Evolutionary conservation across 2,797 vertebrate species (phyloP).

Genomic region (Kryptopterus vitreolus): DNA sequence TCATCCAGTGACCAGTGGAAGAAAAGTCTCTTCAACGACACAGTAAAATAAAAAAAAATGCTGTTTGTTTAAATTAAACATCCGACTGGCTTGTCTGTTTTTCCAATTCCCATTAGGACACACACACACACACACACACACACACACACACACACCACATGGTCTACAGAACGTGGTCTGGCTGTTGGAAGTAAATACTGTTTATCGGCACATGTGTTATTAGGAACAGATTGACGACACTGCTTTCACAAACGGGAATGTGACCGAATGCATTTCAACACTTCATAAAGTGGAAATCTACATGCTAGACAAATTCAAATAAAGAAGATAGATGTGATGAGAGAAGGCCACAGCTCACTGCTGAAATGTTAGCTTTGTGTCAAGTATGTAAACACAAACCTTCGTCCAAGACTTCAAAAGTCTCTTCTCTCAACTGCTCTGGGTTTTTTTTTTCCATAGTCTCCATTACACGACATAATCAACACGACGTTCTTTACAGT

Average conservation of each 20-base stretch:
- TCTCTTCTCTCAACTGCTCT: too few relatives aligned
- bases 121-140: background rate
- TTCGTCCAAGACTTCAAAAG: background rate
- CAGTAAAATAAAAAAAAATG: background rate
- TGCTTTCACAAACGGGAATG: background rate
- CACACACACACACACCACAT: background rate
- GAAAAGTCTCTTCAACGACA: background rate
- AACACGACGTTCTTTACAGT: background rate
- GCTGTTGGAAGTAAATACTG: background rate
- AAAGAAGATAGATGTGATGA: background rate
- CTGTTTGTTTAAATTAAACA: background rate
- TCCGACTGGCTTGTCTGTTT: too few relatives aligned
- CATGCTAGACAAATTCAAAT: background rate
- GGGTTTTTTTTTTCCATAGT: background rate
- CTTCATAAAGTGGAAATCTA: background rate
- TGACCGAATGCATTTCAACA: background rate
- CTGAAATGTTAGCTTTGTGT: background rate
- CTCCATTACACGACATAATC: background rate
- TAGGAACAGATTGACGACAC: background rate
- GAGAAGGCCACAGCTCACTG: background rate
- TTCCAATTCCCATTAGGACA: background rate
- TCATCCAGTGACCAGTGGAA: background rate
- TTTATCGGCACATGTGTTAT: background rate
- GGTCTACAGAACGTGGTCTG: background rate
- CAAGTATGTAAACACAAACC: background rate